Base-by-base conservation (phyloP, 2,113 vertebrate species). In the Dromaius novaehollandiae region DNA sequence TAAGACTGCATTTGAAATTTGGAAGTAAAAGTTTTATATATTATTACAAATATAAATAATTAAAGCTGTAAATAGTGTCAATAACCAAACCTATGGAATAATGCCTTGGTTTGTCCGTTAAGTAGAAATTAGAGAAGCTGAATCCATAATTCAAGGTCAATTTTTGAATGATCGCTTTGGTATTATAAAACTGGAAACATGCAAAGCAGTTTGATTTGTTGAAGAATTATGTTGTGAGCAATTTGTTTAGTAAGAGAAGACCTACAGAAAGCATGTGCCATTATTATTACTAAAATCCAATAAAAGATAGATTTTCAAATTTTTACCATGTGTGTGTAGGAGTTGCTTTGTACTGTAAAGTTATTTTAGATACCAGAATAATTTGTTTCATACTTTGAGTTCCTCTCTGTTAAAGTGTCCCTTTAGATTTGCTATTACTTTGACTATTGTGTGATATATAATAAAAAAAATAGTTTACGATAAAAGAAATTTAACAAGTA, bases 371-470 rank as follows among this genome's bases (percentile, higher is more conserved):
- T 96, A 96, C 60, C 71, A 94, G 38, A 95, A 85, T 96, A 96
- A 97, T 97, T 97, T 97, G 81, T 97, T 98, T 97, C 91, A 89
- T 97, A 93, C 94, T 97, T 97, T 68, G 76, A 95, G 84, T 91
- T 97, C 88, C 85, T 95, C 48, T 53, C 65, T 94, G 63, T 95
- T 93, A 76, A 96, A 97, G 65, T 74, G 19, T 82, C 63, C 89
- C 75, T 78, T 96, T 85, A 96, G 93, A 85, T 95, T 96, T 88
- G 64, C 55, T 78, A 77, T 96, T 90, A 48, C 73, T 95, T 50
- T 95, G 96, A 89, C 86, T 97, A n/a, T 96, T 93, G 87, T 81
- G 69, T 95, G 82, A 88, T 96, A 71, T 77, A 60, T 90, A 90
- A 73, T 96, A 69, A 89, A 94, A 93, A 82, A 92, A 88, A 69